Evolutionary conservation across 2,888 invertebrate genomes (phyloP).

Genomic region (Drosophila glabriapex): DNA sequence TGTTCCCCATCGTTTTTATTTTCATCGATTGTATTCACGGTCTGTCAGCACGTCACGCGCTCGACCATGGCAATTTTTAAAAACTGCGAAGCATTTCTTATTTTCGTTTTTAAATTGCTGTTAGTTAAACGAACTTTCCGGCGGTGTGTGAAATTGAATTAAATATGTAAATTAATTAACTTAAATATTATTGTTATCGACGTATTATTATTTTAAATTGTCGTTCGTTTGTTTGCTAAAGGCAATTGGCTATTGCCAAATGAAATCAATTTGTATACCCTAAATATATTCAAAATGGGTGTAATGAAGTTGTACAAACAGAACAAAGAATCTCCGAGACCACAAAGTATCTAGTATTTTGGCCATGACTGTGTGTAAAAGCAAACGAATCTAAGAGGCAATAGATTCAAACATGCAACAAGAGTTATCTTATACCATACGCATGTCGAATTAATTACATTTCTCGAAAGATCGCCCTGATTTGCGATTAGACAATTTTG

Average conservation of each 20-base stretch:
- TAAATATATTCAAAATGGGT: not conserved
- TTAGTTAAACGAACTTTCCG: constrained; percentile 47
- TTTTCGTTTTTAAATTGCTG: constrained; percentile 25
- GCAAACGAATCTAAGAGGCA: not conserved
- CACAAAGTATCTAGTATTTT: not conserved
- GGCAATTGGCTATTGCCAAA: constrained; percentile 14
- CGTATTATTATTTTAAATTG: constrained; percentile 24
- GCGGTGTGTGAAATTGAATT: constrained; percentile 45
- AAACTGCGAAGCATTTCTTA: constrained; percentile 16
- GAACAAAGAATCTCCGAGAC: not conserved
- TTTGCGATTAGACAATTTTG: not conserved
- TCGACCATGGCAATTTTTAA: constrained; percentile 18
- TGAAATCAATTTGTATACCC: not conserved
- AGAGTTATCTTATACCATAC: not conserved
- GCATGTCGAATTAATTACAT: not conserved
- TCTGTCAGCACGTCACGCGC: constrained; percentile 52
- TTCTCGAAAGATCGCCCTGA: not conserved
- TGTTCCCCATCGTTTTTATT: constrained; percentile 12
- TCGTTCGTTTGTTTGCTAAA: constrained; percentile 12
- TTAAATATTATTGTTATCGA: constrained; percentile 38
- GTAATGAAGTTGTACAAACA: not conserved
- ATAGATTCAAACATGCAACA: not conserved
- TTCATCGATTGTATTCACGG: constrained; percentile 65
- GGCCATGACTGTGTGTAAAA: not conserved
- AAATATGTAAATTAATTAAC: constrained; percentile 54